phyloP scores from a whole-genome alignment of 1,140 invertebrate genomes.

The Anastrepha ludens region DNA sequence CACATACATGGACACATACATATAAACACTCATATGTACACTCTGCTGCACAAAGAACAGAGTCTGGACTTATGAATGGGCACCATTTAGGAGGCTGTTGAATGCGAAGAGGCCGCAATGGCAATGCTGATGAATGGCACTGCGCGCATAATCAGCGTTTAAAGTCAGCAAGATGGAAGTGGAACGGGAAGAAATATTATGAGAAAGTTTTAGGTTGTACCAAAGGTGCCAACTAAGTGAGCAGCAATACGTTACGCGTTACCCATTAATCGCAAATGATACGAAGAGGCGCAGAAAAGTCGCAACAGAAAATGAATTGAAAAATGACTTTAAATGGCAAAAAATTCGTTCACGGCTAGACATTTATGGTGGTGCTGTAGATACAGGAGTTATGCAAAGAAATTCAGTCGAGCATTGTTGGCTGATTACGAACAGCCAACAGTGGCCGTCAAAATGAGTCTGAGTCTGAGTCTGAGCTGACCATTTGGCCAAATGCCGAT shows the following conservation, averaged over 20 bases:
- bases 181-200: background rate
- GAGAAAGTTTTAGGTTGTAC: background rate
- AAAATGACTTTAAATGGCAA: background rate
- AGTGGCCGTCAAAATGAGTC: too few relatives aligned
- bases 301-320: background rate
- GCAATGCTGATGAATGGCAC: background rate
- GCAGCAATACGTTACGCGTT: background rate
- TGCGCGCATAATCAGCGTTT: too few relatives aligned
- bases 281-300: background rate
- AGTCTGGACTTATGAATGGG: constrained; percentile 21
- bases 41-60: too few relatives aligned
- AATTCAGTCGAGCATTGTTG: background rate
- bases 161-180: background rate
- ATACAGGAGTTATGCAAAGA: background rate
- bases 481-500: too few relatives aligned
- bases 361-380: background rate
- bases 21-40: background rate
- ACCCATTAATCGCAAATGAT: background rate
- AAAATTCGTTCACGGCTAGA: background rate
- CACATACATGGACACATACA: background rate
- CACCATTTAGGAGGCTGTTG: background rate
- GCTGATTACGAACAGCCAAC: background rate
- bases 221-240: background rate
- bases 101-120: background rate
- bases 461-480: too few relatives aligned